Conservation (phyloP, 2,888 invertebrate genomes). For the Latheticus oryzae region DNA sequence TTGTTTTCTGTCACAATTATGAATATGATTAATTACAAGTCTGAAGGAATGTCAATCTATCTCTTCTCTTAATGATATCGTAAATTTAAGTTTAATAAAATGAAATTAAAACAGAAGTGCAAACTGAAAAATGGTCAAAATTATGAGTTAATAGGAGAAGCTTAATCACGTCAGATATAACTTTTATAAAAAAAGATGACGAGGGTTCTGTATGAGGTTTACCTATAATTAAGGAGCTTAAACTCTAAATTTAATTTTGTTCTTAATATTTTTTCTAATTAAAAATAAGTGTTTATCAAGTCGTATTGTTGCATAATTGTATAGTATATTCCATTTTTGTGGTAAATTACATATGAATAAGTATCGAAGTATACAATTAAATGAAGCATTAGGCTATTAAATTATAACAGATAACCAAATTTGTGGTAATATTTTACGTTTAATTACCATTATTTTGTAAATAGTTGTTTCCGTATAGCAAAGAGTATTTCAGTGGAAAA, state of each 20-base stretch:
- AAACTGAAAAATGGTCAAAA: constrained; percentile 8
- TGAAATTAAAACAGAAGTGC: background rate
- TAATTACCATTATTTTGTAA: constrained; percentile 20
- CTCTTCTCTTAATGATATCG: constrained; percentile 12
- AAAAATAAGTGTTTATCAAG: constrained; percentile 29
- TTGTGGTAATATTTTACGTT: constrained; percentile 21
- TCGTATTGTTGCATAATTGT: constrained; percentile 32
- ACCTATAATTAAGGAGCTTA: constrained; percentile 22
- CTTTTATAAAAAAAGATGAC: constrained; percentile 16
- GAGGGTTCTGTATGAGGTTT: constrained; percentile 13
- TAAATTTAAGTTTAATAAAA: no score
- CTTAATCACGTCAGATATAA: constrained; percentile 14
- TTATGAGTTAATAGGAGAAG: constrained; percentile 4
- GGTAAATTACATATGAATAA: constrained; percentile 15
- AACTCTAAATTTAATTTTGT: constrained; percentile 23
- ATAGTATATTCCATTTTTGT: constrained; percentile 19
- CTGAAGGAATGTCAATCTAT: constrained; percentile 19
- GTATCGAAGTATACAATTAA: constrained; percentile 22
- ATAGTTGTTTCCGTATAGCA: constrained; percentile 4
- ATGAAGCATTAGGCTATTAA: constrained; percentile 24
- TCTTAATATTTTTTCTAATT: constrained; percentile 19
- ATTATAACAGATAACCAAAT: constrained; percentile 27
- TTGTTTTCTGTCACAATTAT: constrained; percentile 22
- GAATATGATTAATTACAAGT: constrained; percentile 27
- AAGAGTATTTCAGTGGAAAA: constrained; percentile 1